phyloP scores from a whole-genome alignment of 2,113 vertebrate genomes.

The Eclectus roratus region DNA sequence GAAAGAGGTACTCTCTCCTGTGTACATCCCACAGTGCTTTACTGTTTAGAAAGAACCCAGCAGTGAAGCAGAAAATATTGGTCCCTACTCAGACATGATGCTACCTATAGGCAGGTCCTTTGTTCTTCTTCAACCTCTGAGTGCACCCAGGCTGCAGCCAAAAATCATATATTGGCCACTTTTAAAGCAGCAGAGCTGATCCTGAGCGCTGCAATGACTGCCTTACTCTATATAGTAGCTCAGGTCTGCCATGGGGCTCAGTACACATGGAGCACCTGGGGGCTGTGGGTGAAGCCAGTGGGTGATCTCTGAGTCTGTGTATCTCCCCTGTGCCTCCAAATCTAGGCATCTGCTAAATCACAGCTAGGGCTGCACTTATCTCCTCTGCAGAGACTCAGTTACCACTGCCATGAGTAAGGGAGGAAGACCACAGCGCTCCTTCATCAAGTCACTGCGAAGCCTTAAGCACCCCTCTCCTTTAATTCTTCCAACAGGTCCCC shows the following conservation, averaged over 20 bases:
- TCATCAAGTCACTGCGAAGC: fast-evolving
- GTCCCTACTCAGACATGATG: fast-evolving
- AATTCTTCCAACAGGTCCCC: slow-evolving; percentile 83
- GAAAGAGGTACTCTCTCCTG: not conserved
- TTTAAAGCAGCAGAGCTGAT: not conserved
- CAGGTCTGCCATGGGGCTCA: not conserved
- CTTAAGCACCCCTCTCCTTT: not conserved
- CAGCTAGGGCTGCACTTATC: not conserved
- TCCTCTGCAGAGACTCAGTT: not conserved
- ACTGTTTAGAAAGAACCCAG: not conserved
- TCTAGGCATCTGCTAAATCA: not conserved
- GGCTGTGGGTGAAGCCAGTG: not conserved
- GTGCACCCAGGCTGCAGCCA: not conserved
- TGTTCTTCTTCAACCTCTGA: not conserved
- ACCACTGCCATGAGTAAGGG: not conserved
- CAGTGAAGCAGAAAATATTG: not conserved
- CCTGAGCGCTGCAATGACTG: fast-evolving
- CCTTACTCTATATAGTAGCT: not conserved
- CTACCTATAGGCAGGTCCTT: not conserved
- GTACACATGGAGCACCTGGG: not conserved
- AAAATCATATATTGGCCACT: fast-evolving
- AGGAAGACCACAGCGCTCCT: not conserved
- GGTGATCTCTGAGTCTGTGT: too few relatives aligned
- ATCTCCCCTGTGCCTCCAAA: not conserved
- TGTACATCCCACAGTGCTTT: not conserved